Conservation (phyloP, 2,797 vertebrate species). For the Salarias fasciatus region DNA sequence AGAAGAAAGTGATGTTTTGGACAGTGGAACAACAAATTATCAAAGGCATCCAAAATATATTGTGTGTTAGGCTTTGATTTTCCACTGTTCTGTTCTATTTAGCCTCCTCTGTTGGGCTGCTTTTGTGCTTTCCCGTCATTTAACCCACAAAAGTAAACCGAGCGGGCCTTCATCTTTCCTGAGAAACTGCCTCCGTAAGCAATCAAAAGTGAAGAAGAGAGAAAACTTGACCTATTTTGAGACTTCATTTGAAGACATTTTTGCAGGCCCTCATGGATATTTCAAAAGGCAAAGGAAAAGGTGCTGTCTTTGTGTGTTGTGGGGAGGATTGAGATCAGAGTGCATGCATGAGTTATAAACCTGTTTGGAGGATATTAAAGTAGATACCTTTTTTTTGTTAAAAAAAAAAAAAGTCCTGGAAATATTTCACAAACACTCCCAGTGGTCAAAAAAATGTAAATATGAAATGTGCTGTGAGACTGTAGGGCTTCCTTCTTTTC, state of each 20-base stretch:
- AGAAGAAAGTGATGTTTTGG: no score
- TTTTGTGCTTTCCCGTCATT: background rate
- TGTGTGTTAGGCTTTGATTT: no score
- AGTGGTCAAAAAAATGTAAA: background rate
- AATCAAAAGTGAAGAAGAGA: slow-evolving; percentile 50
- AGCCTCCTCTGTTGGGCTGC: no score
- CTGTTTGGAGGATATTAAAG: slow-evolving; percentile 8
- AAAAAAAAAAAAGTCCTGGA: slow-evolving; percentile 17
- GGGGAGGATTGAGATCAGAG: slow-evolving; percentile 11
- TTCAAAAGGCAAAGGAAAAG: slow-evolving; percentile 47
- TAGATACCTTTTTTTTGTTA: slow-evolving; percentile 8
- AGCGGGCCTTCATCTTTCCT: slow-evolving; percentile 21
- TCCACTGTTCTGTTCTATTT: no score
- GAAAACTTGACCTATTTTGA: slow-evolving; percentile 61
- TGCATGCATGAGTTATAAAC: slow-evolving; percentile 38
- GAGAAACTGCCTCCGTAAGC: slow-evolving; percentile 43
- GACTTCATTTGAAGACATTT: slow-evolving; percentile 46
- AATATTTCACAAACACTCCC: background rate
- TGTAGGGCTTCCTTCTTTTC: background rate
- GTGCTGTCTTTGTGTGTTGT: slow-evolving; percentile 22
- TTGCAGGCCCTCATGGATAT: slow-evolving; percentile 56
- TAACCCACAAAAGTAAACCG: slow-evolving; percentile 22
- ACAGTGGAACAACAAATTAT: no score
- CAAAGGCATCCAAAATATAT: no score
- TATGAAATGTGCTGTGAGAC: background rate